A percentile compares a stretch with the other conserved stretches of the same genome.
Conservation (phyloP, 1,140 invertebrate species). For the Drosophila chauvacae region DNA sequence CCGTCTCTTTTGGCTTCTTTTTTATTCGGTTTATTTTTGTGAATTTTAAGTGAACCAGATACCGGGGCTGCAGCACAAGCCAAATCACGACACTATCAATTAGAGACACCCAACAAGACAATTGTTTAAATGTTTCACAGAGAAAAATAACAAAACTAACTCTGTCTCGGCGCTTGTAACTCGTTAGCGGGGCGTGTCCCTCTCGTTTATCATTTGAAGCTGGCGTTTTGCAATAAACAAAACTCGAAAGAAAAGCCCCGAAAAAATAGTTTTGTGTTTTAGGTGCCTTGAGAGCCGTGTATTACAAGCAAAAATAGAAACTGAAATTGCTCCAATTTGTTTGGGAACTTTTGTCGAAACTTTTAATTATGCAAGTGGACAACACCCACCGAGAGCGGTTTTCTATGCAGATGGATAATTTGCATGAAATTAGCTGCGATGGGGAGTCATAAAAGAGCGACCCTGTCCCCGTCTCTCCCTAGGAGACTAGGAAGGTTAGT, state of each 20-base stretch:
- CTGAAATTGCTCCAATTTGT: constrained; percentile 71
- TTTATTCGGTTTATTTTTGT: neutral
- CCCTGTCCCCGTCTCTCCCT: neutral
- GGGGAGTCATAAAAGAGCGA: constrained; percentile 25
- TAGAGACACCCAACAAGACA: constrained; percentile 68
- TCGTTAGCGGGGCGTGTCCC: constrained; percentile 73
- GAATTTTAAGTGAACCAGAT: constrained; percentile 11
- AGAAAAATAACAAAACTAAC: constrained; percentile 49
- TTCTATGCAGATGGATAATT: constrained; percentile 52
- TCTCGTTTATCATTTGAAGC: constrained; percentile 73
- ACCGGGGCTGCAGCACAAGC: constrained; percentile 25
- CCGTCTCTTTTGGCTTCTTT: constrained; percentile 34
- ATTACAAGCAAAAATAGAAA: constrained; percentile 57
- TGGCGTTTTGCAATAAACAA: constrained; percentile 57
- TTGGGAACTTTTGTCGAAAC: constrained; percentile 71
- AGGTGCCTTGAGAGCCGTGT: constrained; percentile 36
- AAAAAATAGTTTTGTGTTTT: constrained; percentile 54
- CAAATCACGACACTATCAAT: constrained; percentile 81
- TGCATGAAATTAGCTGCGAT: constrained; percentile 69
- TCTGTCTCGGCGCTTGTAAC: constrained; percentile 43
- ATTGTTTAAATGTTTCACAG: constrained; percentile 67
- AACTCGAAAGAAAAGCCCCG: constrained; percentile 10
- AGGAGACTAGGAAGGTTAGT: constrained; percentile 37
- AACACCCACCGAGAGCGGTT: constrained; percentile 53
- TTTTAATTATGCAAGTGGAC: constrained; percentile 74